Evolutionary conservation across 2,797 vertebrate genomes (phyloP), one percentile per base, ranked within the genome.

Genomic region (Pangasius sanitwongsei): DNA sequence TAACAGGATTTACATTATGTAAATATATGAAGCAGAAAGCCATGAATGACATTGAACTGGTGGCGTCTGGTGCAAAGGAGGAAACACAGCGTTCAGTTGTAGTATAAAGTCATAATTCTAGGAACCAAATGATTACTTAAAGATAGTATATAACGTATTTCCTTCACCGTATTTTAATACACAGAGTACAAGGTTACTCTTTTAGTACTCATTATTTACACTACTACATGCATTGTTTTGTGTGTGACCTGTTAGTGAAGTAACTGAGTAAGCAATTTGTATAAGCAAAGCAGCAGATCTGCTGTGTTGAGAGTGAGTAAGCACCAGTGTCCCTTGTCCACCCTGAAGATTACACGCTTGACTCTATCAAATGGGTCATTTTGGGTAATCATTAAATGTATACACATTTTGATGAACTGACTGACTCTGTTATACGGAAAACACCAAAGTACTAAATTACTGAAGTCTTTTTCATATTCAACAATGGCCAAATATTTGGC

Each of bases 1-100:
- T 83, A 83, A 83, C 15, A 83, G 34, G 37, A 83, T 44, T 44
- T 63, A 83, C 44, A 18, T 83, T 44, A 83, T n/a, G 81, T 63
- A n/a, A 83, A 83, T 83, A 82, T 82, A 25, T 61, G n/a, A 82
- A 37, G 37, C 59, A 44, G 23, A 65, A 28, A 65, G 59, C 23
- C 11, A 44, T 55, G 48, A 78, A 78, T 81, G 53, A 55, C 18
- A 31, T 20, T 59, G 77, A 55, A 34, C 50, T 55, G 31, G 18
- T 37, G 37, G 37, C 3, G 2, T 6, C 37, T 44, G 59, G 59
- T 44, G 23, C 12, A n/a, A 44, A 63, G 23, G 6, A 44, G 57
- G 37, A 20, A 63, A 16, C 59, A 23, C 28, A 6, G 5, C 34
- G 28, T 25, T 41, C 23, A 41, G 34, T 61, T 83, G 20, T 63